Evolutionary conservation across 2,888 invertebrate species (phyloP), one percentile per base, ranked within the genome.

Genomic region (Rhorus exstirpatorius): DNA sequence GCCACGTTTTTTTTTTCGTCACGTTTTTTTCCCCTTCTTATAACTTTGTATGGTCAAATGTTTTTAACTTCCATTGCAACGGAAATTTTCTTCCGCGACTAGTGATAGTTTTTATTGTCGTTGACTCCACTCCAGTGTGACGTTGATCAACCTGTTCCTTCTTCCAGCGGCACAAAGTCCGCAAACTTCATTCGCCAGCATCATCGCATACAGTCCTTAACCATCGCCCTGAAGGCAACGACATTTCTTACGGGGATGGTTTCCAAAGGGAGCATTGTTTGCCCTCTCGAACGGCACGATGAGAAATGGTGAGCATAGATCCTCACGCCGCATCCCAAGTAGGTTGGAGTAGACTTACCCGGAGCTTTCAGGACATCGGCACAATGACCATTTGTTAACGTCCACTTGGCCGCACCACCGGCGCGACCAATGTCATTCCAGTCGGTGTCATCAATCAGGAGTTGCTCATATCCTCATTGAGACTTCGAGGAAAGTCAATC

Each of bases 231-330:
- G 63, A 55, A 70, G 77, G 78, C 81, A 61, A 80, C 82, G 85
- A 84, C 86, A 86, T 86, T 90, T 89, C 90, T 90, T 90, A 87
- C 83, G 77, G 72, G 70, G 79, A 74, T 77, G 86, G 87, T 85
- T 87, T 86, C 81, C 79, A 76, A 76, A 84, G 85, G 87, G 85
- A 53, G 76, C 89, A 90, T 91, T 91, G 91, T 90, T 90, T 87
- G 87, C 84, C 86, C 84, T 83, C 85, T 79, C 68, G 72, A 70
- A 86, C 76, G 84, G 82, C 83, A 83, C 87, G 82, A 89, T 91
- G 91, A 92, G 91, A 92, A 91, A 92, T 92, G 89, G 88, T 81
- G 67, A 85, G 81, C 90, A 91, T 91, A 91, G 89, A 91, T 91
- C 90, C 88, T 90, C 84, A 83, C 80, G 87, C 87, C 89, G 89